Evolutionary conservation across 1,140 invertebrate genomes (phyloP), one percentile per base, ranked within the genome.

Genomic region (Drosophila lowei): DNA sequence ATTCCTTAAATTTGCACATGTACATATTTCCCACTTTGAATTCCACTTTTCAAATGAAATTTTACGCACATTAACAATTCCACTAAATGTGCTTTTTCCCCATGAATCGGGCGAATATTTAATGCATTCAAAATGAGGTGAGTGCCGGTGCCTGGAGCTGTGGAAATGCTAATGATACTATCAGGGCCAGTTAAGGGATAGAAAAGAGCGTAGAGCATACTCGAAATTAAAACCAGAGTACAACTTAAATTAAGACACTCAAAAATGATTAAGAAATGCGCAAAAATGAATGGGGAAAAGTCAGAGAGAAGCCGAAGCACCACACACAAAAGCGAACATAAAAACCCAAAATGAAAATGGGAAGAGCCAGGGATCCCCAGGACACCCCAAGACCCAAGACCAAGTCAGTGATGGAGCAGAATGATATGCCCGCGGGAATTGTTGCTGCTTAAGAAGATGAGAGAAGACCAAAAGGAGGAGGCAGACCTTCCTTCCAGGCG

Each of bases 371-470:
- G 54, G 28, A 59, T 49, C 46, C 54, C 38, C 41, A 60, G 8
- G 4, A 38, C 11, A 28, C 1, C 28, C 28, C 60, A 34, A 46
- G 23, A 61, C 42, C 60, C 62, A 56, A 41, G 55, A 23, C 30
- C 50, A 63, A 48, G 64, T 25, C 72, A 72, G 71, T 88, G 83
- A 83, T 83, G 78, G 62, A 88, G 75, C 83, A 78, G 79, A 89
- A 89, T 89, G 85, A 89, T 85, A 89, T 89, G 85, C 85, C 85
- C 85, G 79, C 77, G 85, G 85, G 85, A 89, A 75, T 78, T 77
- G 77, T 78, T 78, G 50, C 56, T 76, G 38, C 72, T 58, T 65
- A 38, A 68, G 64, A 80, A 85, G 68, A 77, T 63, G 80, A 65
- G 75, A 60, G 18, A 61, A 55, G 50, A 65, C 16, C 43, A 28